Evolutionary conservation across 2,888 invertebrate species (phyloP).

Genomic region (Melolontha melolontha): DNA sequence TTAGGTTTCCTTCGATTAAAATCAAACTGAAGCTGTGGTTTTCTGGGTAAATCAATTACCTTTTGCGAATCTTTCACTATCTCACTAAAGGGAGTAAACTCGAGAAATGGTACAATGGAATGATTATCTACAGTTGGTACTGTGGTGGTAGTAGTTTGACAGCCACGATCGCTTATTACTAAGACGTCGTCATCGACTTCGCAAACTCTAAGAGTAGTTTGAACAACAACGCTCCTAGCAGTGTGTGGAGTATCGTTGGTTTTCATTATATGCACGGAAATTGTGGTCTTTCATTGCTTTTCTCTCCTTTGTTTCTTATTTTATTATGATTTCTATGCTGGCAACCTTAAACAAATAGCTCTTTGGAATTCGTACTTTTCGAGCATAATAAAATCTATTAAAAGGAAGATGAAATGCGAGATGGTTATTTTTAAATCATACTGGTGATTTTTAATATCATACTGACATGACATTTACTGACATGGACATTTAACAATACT

Average conservation of each 20-base stretch:
- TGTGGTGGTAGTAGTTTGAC: constrained; percentile 48
- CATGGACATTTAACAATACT: background rate
- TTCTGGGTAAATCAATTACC: constrained; percentile 47
- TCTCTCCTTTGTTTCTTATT: background rate
- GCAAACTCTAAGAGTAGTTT: constrained; percentile 41
- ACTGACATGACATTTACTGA: constrained; percentile 11
- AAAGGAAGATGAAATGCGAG: background rate
- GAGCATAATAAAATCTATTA: constrained; percentile 5
- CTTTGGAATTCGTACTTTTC: background rate
- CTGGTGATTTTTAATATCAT: constrained; percentile 31
- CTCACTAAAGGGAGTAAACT: constrained; percentile 46
- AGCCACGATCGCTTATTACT: constrained; percentile 44
- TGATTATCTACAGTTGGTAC: constrained; percentile 35
- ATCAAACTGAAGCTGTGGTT: constrained; percentile 44
- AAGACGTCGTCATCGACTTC: constrained; percentile 32
- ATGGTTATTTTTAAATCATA: constrained; percentile 26
- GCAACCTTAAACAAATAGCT: background rate
- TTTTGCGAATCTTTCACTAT: constrained; percentile 47
- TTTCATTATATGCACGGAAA: constrained; percentile 20
- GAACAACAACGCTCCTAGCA: constrained; percentile 35
- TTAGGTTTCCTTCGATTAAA: background rate
- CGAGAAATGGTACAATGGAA: constrained; percentile 44
- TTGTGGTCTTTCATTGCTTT: constrained; percentile 16
- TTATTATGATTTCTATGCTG: background rate
- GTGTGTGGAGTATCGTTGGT: constrained; percentile 18